Evolutionary conservation across 2,888 invertebrate species (phyloP).

Genomic region (Pterobdella sp.): DNA sequence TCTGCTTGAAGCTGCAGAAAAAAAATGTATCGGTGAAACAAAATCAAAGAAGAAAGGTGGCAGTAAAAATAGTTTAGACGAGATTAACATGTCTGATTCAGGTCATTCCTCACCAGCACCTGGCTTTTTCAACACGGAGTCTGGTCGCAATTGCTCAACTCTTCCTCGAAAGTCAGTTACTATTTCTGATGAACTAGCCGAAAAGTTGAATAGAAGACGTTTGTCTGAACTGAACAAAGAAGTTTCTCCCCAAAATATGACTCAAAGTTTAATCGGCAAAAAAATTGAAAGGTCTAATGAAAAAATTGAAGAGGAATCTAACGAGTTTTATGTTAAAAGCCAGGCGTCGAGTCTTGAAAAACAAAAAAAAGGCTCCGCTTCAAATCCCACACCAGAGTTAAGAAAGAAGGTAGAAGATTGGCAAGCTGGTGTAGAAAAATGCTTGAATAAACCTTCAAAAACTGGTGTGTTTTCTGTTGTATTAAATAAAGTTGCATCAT

Average conservation of each 20-base stretch:
- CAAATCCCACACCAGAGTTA: conserved; percentile 36
- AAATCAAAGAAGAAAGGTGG: background rate
- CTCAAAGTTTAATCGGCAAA: background rate
- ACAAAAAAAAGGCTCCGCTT: conserved; percentile 7
- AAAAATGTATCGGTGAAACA: conserved; percentile 29
- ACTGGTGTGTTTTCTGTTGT: conserved; percentile 37
- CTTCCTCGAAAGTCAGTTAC: conserved; percentile 92
- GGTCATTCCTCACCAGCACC: conserved; percentile 28
- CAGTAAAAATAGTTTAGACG: conserved; percentile 1
- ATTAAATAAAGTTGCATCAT: background rate
- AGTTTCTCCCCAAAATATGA: background rate
- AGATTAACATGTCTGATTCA: conserved; percentile 30
- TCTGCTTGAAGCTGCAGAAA: conserved; percentile 21
- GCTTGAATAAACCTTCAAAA: conserved; percentile 17
- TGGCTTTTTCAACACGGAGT: conserved; percentile 51
- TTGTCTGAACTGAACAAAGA: conserved; percentile 5
- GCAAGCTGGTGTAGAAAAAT: conserved; percentile 36
- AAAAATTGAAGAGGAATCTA: background rate
- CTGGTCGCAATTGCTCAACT: conserved; percentile 82
- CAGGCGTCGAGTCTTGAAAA: conserved; percentile 24
- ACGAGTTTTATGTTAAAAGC: conserved; percentile 32
- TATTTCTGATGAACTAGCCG: conserved; percentile 60
- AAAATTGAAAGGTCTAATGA: conserved; percentile 11
- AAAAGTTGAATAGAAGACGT: conserved; percentile 15
- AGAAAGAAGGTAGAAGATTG: conserved; percentile 39